Evolutionary conservation across 2,888 invertebrate species (phyloP).

Genomic region (Antheraea yamamai): DNA sequence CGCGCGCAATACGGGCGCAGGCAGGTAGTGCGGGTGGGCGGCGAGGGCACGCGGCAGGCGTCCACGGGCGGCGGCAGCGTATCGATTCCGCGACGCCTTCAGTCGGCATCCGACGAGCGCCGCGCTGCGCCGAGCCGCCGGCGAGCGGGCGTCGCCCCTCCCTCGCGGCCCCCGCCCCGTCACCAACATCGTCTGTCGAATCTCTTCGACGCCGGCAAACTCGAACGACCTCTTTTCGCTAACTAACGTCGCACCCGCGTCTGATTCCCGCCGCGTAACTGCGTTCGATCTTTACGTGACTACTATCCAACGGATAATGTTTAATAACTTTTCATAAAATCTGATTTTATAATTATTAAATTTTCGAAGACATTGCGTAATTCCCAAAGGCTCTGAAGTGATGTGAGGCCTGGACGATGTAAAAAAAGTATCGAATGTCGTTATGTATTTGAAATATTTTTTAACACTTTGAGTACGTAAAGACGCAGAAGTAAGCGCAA

Average conservation of each 20-base stretch:
- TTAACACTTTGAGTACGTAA: background rate
- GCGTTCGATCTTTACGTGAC: slow-evolving; percentile 61
- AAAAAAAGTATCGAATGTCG: slow-evolving; percentile 12
- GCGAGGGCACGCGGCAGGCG: slow-evolving; percentile 60
- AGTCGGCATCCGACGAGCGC: slow-evolving; percentile 81
- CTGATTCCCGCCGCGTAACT: slow-evolving; percentile 74
- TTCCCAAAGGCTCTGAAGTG: background rate
- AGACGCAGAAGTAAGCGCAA: slow-evolving; percentile 16
- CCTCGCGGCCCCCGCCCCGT: slow-evolving; percentile 55
- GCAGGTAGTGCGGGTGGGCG: slow-evolving; percentile 53
- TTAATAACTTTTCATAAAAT: slow-evolving; percentile 16
- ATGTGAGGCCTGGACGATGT: background rate
- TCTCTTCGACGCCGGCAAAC: slow-evolving; percentile 77
- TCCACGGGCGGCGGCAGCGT: slow-evolving; percentile 69
- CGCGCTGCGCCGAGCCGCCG: slow-evolving; percentile 79
- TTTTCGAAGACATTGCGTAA: slow-evolving; percentile 12
- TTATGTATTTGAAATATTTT: slow-evolving; percentile 11
- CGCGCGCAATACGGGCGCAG: slow-evolving; percentile 79
- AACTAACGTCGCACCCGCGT: slow-evolving; percentile 77
- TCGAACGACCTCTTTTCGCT: slow-evolving; percentile 80
- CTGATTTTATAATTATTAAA: background rate
- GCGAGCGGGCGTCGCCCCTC: slow-evolving; percentile 71
- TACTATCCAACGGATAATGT: slow-evolving; percentile 34
- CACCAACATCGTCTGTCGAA: slow-evolving; percentile 50
- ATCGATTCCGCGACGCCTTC: slow-evolving; percentile 79